Conservation (phyloP, 2,888 invertebrate genomes). For the Polyploca ridens region DNA sequence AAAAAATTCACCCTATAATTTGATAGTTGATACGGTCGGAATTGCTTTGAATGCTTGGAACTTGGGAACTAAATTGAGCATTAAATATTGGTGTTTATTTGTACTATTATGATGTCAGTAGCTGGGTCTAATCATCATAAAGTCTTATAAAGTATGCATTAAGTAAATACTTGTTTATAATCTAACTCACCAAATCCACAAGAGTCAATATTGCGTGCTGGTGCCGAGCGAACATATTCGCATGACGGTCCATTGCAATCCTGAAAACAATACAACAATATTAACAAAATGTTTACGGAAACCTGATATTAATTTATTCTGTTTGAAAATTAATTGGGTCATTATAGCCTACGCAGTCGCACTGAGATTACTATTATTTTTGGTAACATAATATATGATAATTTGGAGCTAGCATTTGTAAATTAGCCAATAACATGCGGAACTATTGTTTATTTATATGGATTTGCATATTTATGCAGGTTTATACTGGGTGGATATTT, state of each 20-base stretch:
- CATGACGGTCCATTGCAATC: slow-evolving; percentile 78
- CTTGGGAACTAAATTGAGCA: background rate
- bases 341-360: background rate
- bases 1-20: no score
- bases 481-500: no score
- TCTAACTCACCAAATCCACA: slow-evolving; percentile 86
- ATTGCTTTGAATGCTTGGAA: background rate
- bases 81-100: background rate
- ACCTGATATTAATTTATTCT: background rate
- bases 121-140: background rate
- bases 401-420: no score
- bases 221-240: slow-evolving; percentile 89
- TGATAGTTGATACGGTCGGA: background rate
- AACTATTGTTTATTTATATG: no score
- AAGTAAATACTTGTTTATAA: background rate
- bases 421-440: no score
- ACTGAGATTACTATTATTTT: background rate
- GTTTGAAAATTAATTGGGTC: background rate
- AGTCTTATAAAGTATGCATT: background rate
- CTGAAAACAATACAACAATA: slow-evolving; percentile 50
- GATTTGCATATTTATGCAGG: no score
- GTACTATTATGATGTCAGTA: background rate
- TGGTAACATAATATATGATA: no score
- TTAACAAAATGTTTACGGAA: background rate
- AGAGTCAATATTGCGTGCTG: slow-evolving; percentile 85